A percentile compares a stretch with the other conserved stretches of the same genome.
These are phyloP conservation scores for Galaxea fascicularis DNA, from an alignment of 92 coral and sea anemone species.

Conservation along the genomic window DNA sequence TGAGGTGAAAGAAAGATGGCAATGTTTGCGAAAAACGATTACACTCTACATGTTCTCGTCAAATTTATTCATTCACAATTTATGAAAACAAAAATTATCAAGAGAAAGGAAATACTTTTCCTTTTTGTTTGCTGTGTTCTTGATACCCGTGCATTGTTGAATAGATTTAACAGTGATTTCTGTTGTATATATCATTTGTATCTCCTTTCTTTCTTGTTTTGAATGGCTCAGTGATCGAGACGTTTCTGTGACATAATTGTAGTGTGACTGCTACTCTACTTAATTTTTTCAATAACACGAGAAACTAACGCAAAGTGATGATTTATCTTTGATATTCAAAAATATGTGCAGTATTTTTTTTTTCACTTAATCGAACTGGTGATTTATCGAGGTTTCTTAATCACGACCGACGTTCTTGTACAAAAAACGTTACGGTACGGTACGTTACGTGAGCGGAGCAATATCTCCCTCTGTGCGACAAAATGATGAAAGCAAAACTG, in stretches of 20 bases:
- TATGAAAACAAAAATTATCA: neutral
- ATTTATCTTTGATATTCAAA: neutral
- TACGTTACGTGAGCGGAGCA: no score
- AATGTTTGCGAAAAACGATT: slow-evolving; percentile 4
- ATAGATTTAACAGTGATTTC: neutral
- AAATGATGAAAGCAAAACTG: no score
- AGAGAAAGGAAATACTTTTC: neutral
- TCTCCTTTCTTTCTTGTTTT: neutral
- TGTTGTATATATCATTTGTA: neutral
- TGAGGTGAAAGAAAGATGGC: neutral
- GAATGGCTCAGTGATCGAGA: no score
- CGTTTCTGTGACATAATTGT: slow-evolving; percentile 1
- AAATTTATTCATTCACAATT: no score
- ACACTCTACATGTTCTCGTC: neutral
- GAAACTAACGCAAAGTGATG: neutral
- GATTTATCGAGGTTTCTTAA: no score
- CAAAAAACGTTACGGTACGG: no score
- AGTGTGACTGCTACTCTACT: neutral
- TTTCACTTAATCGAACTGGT: no score
- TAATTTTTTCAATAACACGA: neutral
- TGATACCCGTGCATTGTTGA: neutral
- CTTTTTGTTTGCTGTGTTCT: neutral
- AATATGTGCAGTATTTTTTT: no score
- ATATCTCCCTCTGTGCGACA: no score
- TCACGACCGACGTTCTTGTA: no score